Percentiles rank a stretch among this genome's conserved stretches.
These are phyloP conservation scores for Psephotus haematonotus DNA, from an alignment of 2,113 vertebrate species.

Conservation along the genomic window DNA sequence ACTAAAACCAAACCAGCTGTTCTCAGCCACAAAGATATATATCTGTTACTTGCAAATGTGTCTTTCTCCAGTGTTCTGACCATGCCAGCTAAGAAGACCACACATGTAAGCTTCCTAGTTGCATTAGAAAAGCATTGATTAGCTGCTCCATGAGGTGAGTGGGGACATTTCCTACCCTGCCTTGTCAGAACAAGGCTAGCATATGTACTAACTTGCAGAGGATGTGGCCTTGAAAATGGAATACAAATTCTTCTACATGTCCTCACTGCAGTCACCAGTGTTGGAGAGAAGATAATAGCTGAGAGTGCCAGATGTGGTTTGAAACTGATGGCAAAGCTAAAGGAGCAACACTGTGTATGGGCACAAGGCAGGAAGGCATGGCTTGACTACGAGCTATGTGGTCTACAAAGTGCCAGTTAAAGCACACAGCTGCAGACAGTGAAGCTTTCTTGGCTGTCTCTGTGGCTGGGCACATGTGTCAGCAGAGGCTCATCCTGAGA, in stretches of 20 bases:
- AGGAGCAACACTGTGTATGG: not conserved
- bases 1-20: not conserved
- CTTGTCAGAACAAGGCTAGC: not conserved
- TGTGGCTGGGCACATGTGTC: fast-evolving
- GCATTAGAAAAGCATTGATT: not conserved
- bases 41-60: not conserved
- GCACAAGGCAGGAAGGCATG: not conserved
- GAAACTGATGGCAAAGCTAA: not conserved
- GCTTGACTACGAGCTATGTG: fast-evolving
- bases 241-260: not conserved
- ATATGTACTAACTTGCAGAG: not conserved
- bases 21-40: not conserved
- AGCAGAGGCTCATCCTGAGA: not conserved
- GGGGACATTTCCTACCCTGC: not conserved
- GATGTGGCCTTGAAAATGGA: not conserved
- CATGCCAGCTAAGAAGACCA: not conserved
- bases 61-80: not conserved
- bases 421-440: not conserved
- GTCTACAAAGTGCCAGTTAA: not conserved
- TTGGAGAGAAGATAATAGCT: not conserved
- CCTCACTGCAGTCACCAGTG: not conserved
- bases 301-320: not conserved
- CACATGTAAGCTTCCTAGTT: not conserved
- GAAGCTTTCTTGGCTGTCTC: not conserved
- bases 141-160: not conserved